Percentiles rank a stretch among this genome's conserved stretches.
Evolutionary conservation across 2,888 invertebrate genomes (phyloP).

Genomic region (Tinea semifulvella): DNA sequence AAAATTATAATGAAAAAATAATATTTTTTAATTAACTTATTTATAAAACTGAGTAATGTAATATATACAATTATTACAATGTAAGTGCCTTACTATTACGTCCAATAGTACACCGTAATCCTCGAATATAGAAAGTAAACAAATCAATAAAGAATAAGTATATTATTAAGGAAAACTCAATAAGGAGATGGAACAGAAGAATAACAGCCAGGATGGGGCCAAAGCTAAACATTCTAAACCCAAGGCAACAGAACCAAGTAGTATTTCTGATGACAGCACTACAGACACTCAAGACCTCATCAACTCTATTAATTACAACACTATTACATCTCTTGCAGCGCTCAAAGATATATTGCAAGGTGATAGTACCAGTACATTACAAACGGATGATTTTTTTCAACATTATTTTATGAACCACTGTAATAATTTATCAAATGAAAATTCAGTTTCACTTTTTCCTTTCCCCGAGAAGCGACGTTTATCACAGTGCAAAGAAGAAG

Average conservation of each 20-base stretch:
- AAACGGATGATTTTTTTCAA: slow-evolving; percentile 72
- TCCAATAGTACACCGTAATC: no score
- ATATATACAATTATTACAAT: slow-evolving; percentile 1
- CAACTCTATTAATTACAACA: slow-evolving; percentile 74
- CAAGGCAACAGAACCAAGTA: slow-evolving; percentile 18
- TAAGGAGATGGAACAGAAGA: slow-evolving; percentile 32
- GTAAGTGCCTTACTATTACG: slow-evolving; percentile 2
- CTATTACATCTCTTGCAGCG: slow-evolving; percentile 73
- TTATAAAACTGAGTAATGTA: not conserved
- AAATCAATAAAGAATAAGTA: no score
- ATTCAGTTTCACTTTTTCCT: slow-evolving; percentile 52
- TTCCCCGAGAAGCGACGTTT: slow-evolving; percentile 72
- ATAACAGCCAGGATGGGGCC: slow-evolving; percentile 13
- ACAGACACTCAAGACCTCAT: slow-evolving; percentile 72
- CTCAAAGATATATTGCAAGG: slow-evolving; percentile 73
- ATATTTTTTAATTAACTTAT: not conserved
- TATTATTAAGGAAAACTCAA: slow-evolving; percentile 18
- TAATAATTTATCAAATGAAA: slow-evolving; percentile 72
- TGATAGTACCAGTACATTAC: slow-evolving; percentile 63
- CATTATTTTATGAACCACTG: slow-evolving; percentile 79
- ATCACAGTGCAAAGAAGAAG: slow-evolving; percentile 86
- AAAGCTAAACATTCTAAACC: slow-evolving; percentile 19
- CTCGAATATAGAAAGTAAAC: no score
- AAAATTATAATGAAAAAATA: not conserved
- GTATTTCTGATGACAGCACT: slow-evolving; percentile 51